Percentiles rank a stretch among this genome's conserved stretches.
Conservation (phyloP, 1,140 invertebrate genomes). For the Lordiphosa stackelbergi region DNA sequence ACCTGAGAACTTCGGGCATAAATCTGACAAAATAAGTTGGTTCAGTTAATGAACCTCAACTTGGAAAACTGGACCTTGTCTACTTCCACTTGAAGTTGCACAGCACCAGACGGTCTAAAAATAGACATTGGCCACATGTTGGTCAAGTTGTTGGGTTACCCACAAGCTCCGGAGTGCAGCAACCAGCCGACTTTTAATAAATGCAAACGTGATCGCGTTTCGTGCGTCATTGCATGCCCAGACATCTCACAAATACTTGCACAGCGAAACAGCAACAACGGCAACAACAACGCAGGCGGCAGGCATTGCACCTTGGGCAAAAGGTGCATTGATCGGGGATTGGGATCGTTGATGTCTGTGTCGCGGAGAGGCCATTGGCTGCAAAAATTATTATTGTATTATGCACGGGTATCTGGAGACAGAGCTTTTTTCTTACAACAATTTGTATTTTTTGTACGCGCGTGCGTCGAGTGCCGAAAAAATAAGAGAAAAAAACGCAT, state of each 20-base stretch:
- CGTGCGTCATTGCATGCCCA: constrained; percentile 68
- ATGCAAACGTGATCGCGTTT: constrained; percentile 68
- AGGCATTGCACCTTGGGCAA: constrained; percentile 67
- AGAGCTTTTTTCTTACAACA: constrained; percentile 10
- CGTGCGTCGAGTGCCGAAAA: constrained; percentile 35
- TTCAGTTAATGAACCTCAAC: constrained; percentile 56
- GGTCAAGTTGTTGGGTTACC: constrained; percentile 52
- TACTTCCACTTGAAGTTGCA: constrained; percentile 34
- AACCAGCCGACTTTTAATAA: constrained; percentile 47
- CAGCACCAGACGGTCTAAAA: constrained; percentile 52
- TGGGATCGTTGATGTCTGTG: constrained; percentile 26
- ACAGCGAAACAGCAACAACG: constrained; percentile 1
- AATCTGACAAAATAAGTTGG: constrained; percentile 54
- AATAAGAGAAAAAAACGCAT: constrained; percentile 4
- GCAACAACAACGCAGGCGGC: constrained; percentile 16
- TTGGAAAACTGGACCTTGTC: constrained; percentile 26
- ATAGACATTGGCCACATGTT: constrained; percentile 61
- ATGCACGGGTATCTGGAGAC: constrained; percentile 46
- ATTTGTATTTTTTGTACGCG: constrained; percentile 16
- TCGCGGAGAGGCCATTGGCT: constrained; percentile 34
- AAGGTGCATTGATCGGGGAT: constrained; percentile 69
- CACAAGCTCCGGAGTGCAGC: constrained; percentile 14
- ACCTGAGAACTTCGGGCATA: constrained; percentile 58
- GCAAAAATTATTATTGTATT: constrained; percentile 52
- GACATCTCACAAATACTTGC: constrained; percentile 31